phyloP scores from a whole-genome alignment of 2,797 vertebrate species.

The Meriones psammophilus region DNA sequence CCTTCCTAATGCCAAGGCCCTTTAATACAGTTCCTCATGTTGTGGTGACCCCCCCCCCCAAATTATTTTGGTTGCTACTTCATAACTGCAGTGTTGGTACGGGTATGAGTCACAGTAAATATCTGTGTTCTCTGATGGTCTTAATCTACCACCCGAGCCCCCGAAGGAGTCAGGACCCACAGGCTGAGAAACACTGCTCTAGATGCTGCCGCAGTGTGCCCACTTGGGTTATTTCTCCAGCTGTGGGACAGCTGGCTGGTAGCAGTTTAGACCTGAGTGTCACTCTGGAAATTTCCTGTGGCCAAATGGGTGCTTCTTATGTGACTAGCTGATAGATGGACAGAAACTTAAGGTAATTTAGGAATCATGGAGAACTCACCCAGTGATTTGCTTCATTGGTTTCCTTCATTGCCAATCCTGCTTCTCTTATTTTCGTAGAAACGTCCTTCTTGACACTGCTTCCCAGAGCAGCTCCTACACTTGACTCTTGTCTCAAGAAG shows the following conservation, averaged over 20 bases:
- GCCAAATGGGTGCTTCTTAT: not conserved
- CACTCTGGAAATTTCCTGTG: not conserved
- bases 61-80: not conserved
- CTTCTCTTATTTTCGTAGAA: not conserved
- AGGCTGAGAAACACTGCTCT: not conserved
- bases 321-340: not conserved
- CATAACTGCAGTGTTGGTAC: not conserved
- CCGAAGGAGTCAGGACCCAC: not conserved
- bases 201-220: not conserved
- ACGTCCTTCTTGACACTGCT: not conserved
- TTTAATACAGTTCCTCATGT: not conserved
- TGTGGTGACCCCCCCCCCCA: not conserved
- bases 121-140: not conserved
- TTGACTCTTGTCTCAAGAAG: not conserved
- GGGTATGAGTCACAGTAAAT: not conserved
- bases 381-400: not conserved
- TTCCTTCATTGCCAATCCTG: not conserved
- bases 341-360: not conserved
- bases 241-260: not conserved
- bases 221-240: not conserved
- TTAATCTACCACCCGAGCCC: not conserved
- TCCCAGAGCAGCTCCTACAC: not conserved
- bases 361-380: not conserved
- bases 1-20: not conserved
- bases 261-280: not conserved